Percentiles rank a stretch among this genome's conserved stretches.
Evolutionary conservation across 2,113 vertebrate genomes (phyloP).

Genomic region (Ranitomeya imitator): DNA sequence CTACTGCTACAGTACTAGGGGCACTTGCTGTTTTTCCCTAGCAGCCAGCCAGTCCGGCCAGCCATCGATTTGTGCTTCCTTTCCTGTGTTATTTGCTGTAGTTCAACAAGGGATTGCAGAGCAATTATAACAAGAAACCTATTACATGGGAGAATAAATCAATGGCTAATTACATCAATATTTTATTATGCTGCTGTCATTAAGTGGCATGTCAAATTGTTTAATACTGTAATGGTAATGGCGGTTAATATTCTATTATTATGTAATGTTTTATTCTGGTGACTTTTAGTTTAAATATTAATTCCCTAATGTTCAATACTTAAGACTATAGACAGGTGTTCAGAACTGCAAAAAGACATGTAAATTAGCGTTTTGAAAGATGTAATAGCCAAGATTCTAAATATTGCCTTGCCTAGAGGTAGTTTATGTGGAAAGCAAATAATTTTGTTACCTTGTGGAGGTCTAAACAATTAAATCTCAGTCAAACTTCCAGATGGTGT

Average conservation of each 20-base stretch:
- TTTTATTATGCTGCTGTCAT: conserved; percentile 17
- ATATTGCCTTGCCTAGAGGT: neutral
- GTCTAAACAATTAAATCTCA: conserved; percentile 11
- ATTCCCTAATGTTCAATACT: conserved; percentile 5
- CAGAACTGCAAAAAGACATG: neutral
- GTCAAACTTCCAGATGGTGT: conserved; percentile 1
- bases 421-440: neutral
- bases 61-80: neutral
- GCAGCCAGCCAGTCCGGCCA: neutral
- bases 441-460: neutral
- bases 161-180: conserved; percentile 15
- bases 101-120: neutral
- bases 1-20: neutral
- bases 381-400: neutral
- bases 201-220: neutral
- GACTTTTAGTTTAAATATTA: conserved; percentile 9
- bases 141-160: conserved; percentile 6
- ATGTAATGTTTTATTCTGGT: neutral
- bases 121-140: neutral
- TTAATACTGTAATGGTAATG: conserved; percentile 6
- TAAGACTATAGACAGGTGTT: conserved; percentile 13
- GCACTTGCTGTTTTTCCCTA: neutral
- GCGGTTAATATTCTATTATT: neutral
- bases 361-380: conserved; percentile 8
- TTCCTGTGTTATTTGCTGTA: neutral